These are phyloP conservation scores for Mastacembelus armatus DNA, from an alignment of 2,797 vertebrate species.

Conservation along the genomic window DNA sequence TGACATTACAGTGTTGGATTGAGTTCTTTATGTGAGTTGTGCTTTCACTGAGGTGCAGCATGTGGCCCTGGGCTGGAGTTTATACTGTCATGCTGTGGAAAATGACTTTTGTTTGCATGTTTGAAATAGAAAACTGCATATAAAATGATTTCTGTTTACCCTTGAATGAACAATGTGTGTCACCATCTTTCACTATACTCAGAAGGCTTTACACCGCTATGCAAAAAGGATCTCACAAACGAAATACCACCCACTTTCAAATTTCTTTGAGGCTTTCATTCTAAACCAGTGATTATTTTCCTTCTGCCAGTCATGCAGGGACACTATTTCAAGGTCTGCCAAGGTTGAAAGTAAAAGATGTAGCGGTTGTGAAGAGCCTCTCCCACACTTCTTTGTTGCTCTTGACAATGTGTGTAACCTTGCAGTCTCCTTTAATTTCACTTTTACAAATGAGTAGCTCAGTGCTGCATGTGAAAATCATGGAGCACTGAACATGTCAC, in stretches of 20 bases:
- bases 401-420: constrained; percentile 58
- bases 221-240: constrained; percentile 24
- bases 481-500: constrained; percentile 48
- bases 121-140: constrained; percentile 3
- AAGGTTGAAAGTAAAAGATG: constrained; percentile 67
- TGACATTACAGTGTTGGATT: constrained; percentile 20
- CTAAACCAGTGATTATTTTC: constrained; percentile 65
- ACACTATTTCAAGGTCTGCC: constrained; percentile 63
- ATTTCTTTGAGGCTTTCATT: constrained; percentile 47
- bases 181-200: constrained; percentile 23
- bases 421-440: constrained; percentile 50
- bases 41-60: neutral
- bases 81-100: neutral
- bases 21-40: constrained; percentile 8
- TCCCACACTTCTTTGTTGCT: constrained; percentile 32
- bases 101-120: constrained; percentile 13
- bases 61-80: constrained; percentile 1
- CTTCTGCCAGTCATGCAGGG: constrained; percentile 64
- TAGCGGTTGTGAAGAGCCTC: constrained; percentile 37
- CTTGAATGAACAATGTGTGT: constrained; percentile 29
- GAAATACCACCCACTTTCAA: constrained; percentile 50
- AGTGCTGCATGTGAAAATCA: constrained; percentile 9
- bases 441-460: constrained; percentile 29
- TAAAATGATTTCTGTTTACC: constrained; percentile 18
- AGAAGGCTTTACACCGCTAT: constrained; percentile 26